Evolutionary conservation across 1,140 invertebrate genomes (phyloP).

Genomic region (Danaus melanippus): DNA sequence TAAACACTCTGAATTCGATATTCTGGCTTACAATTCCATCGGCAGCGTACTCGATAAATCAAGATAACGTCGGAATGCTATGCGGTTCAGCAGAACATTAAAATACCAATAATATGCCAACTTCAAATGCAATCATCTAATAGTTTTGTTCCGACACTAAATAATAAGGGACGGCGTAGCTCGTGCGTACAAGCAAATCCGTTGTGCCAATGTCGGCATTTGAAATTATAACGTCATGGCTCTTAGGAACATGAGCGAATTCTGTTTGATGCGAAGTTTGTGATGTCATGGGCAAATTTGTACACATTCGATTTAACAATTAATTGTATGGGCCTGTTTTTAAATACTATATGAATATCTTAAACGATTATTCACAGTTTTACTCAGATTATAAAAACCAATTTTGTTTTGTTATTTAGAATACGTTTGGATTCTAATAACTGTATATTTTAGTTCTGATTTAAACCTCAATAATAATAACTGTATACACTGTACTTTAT

Average conservation of each 20-base stretch:
- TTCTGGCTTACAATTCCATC: constrained; percentile 33
- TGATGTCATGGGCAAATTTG: too few relatives aligned
- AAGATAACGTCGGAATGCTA: constrained; percentile 59
- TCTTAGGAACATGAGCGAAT: background rate
- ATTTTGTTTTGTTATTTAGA: too few relatives aligned
- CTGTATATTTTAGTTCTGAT: too few relatives aligned
- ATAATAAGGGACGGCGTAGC: constrained; percentile 36
- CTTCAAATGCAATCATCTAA: constrained; percentile 42
- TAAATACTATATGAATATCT: too few relatives aligned
- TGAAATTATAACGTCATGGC: constrained; percentile 6
- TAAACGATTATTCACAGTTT: too few relatives aligned
- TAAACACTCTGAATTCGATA: constrained; percentile 40
- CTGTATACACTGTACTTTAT: too few relatives aligned
- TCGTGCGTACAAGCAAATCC: constrained; percentile 28
- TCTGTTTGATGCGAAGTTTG: too few relatives aligned
- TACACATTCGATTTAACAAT: too few relatives aligned
- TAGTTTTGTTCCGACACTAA: constrained; percentile 30
- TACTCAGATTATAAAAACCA: too few relatives aligned
- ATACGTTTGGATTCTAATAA: too few relatives aligned
- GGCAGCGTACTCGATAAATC: constrained; percentile 51
- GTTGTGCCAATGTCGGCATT: constrained; percentile 12
- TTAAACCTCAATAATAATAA: too few relatives aligned
- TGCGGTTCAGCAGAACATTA: constrained; percentile 56
- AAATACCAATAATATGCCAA: constrained; percentile 61
- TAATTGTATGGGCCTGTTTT: too few relatives aligned